Evolutionary conservation across 1,140 invertebrate species (phyloP).

Genomic region (Wasmannia auropunctata): DNA sequence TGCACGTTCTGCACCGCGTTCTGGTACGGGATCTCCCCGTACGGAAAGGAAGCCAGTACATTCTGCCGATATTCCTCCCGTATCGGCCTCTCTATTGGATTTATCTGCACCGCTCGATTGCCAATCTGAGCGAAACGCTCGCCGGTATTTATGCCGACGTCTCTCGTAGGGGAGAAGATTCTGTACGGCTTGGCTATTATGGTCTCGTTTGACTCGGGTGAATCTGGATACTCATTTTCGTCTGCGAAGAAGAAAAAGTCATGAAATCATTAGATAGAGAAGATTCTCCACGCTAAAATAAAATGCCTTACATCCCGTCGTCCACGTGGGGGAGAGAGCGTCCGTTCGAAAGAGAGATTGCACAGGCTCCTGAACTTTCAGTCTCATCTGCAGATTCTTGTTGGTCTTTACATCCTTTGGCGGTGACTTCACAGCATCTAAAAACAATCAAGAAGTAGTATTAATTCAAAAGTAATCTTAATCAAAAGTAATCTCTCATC

Average conservation of each 20-base stretch:
- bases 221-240: constrained; percentile 83
- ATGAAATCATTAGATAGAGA: neutral
- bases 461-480: too few relatives aligned
- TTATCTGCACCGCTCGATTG: constrained; percentile 62
- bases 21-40: constrained; percentile 79
- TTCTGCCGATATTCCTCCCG: constrained; percentile 53
- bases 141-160: constrained; percentile 71
- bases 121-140: constrained; percentile 63
- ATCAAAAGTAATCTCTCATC: too few relatives aligned
- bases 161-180: constrained; percentile 81
- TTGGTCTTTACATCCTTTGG: constrained; percentile 83
- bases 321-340: constrained; percentile 81
- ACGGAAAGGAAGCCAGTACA: constrained; percentile 37
- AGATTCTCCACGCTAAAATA: constrained; percentile 13
- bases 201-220: constrained; percentile 84
- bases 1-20: constrained; percentile 84
- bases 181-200: constrained; percentile 81
- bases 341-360: constrained; percentile 79
- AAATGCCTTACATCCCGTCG: constrained; percentile 73
- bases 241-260: constrained; percentile 69
- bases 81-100: constrained; percentile 60
- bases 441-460: constrained; percentile 1
- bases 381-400: constrained; percentile 82
- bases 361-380: constrained; percentile 79
- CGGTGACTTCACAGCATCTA: constrained; percentile 81